A percentile compares a stretch with the other conserved stretches of the same genome.
Conservation (phyloP, 1,140 invertebrate genomes). For the Macrobrachium nipponense region DNA sequence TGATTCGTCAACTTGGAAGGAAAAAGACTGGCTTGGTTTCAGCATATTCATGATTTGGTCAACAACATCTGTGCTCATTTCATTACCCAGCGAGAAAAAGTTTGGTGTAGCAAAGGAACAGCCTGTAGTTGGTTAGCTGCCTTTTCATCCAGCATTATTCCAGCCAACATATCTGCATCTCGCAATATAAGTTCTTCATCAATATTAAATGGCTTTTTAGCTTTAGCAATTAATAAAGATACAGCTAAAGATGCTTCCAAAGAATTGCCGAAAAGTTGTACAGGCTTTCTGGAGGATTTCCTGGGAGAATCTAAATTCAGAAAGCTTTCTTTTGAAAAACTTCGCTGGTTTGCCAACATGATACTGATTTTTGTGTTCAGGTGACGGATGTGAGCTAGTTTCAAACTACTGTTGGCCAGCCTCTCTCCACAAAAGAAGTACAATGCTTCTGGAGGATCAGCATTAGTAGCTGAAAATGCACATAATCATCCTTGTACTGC, state of each 20-base stretch:
- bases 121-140: too few species aligned
- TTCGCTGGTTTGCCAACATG: conserved; percentile 19
- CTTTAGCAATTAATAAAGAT: conserved; percentile 8
- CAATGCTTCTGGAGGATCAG: too few species aligned
- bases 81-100: background rate
- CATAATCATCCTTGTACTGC: too few species aligned
- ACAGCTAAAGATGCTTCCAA: too few species aligned
- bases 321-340: conserved; percentile 4
- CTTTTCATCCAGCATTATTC: conserved; percentile 5
- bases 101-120: too few species aligned
- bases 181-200: background rate
- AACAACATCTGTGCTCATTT: conserved; percentile 24
- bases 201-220: background rate
- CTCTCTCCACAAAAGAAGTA: background rate
- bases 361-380: background rate
- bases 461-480: too few species aligned
- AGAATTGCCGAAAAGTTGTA: too few species aligned
- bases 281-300: too few species aligned
- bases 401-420: background rate
- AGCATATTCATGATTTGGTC: conserved; percentile 12
- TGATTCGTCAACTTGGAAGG: background rate
- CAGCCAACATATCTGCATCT: conserved; percentile 4
- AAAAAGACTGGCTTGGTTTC: too few species aligned
- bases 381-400: background rate
- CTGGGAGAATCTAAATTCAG: too few species aligned